These are phyloP conservation scores for Myathropa florea DNA, from an alignment of 2,888 invertebrate species.

Conservation along the genomic window DNA sequence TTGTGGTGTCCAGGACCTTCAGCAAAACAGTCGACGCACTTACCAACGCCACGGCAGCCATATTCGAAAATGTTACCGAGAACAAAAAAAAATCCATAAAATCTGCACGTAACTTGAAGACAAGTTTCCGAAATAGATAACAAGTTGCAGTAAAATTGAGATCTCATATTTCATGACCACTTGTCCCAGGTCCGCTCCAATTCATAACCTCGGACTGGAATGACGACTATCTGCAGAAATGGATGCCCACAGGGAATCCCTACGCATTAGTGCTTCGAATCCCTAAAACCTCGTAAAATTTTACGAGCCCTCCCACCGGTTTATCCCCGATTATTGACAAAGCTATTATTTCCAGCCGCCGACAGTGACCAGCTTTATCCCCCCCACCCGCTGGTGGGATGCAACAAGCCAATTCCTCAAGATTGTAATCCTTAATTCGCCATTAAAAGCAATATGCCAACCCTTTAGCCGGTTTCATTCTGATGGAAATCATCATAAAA, in stretches of 20 bases:
- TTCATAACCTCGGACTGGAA: not conserved
- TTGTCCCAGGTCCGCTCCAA: not conserved
- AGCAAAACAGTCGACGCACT: too few species aligned
- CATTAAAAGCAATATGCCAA: conserved; percentile 55
- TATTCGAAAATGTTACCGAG: too few species aligned
- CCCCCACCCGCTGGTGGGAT: not conserved
- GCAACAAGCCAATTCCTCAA: conserved; percentile 8
- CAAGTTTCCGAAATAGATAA: not conserved
- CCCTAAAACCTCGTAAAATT: not conserved
- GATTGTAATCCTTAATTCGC: conserved; percentile 10
- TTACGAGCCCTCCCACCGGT: not conserved
- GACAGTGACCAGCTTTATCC: not conserved
- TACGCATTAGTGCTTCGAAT: not conserved
- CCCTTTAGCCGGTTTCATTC: conserved; percentile 32
- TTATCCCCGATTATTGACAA: not conserved
- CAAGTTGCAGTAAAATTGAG: not conserved
- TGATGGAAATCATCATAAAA: conserved; percentile 60
- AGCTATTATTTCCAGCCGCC: conserved; percentile 16
- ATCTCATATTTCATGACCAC: not conserved
- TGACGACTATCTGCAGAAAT: not conserved
- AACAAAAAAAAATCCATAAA: too few species aligned
- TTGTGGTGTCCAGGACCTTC: too few species aligned
- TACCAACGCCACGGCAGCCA: too few species aligned
- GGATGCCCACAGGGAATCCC: not conserved
- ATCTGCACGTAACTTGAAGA: not conserved